Percentiles rank a stretch among this genome's conserved stretches.
Conservation (phyloP, 2,113 vertebrate genomes). For the Dunckerocampus dactyliophorus region DNA sequence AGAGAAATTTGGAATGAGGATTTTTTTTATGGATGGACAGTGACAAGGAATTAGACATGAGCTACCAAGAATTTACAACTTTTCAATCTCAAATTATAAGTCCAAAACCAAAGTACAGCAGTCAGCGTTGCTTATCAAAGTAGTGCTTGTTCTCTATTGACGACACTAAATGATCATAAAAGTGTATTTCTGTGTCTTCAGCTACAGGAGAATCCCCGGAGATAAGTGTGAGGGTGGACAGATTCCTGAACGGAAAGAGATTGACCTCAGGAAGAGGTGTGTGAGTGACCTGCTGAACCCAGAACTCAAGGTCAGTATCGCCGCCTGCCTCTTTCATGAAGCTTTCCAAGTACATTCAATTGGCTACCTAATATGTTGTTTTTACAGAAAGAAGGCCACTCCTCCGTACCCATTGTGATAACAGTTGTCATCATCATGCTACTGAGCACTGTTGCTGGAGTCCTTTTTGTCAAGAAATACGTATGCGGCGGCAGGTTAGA, state of each 20-base stretch:
- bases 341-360: background rate
- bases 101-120: too few relatives aligned
- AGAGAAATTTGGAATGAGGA: too few relatives aligned
- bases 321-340: background rate
- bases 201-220: conserved; percentile 93
- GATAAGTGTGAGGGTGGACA: conserved; percentile 84
- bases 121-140: too few relatives aligned
- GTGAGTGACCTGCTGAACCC: conserved; percentile 74
- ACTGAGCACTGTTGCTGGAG: conserved; percentile 68
- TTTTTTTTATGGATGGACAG: too few relatives aligned
- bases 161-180: background rate
- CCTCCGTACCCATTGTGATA: conserved; percentile 71
- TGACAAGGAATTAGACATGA: too few relatives aligned
- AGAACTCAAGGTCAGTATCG: conserved; percentile 54
- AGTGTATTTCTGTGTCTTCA: conserved; percentile 47
- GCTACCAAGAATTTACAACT: too few relatives aligned
- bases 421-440: conserved; percentile 79
- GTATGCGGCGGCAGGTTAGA: conserved; percentile 90
- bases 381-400: conserved; percentile 37
- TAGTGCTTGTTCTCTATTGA: background rate
- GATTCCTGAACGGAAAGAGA: conserved; percentile 74
- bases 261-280: conserved; percentile 80
- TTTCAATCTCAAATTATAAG: too few relatives aligned
- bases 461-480: conserved; percentile 87
- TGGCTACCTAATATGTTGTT: background rate